Conservation (phyloP, 2,113 vertebrate genomes). For the Percina caprodes region DNA sequence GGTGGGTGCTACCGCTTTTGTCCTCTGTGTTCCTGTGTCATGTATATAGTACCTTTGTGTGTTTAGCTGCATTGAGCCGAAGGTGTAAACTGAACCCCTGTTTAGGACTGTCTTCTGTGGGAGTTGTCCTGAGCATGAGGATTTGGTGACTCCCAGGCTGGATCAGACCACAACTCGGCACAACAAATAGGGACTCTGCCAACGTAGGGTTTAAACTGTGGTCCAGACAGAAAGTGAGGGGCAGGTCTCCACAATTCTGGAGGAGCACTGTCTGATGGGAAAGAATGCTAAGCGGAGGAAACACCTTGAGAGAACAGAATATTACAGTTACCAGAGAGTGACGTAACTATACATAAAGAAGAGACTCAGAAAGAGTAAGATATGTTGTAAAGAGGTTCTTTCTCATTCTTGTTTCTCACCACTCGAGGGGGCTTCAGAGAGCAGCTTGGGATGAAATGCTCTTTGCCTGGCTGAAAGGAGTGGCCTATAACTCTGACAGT, state of each 20-base stretch:
- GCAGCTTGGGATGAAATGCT: slow-evolving; percentile 87
- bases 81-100: slow-evolving; percentile 83
- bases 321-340: neutral
- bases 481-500: slow-evolving; percentile 88
- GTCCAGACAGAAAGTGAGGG: slow-evolving; percentile 86
- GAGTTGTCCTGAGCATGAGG: slow-evolving; percentile 84
- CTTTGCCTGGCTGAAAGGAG: slow-evolving; percentile 81
- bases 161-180: slow-evolving; percentile 86
- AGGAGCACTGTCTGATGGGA: slow-evolving; percentile 87
- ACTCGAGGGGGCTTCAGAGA: slow-evolving; percentile 83
- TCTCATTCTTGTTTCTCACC: slow-evolving; percentile 55
- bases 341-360: neutral
- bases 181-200: slow-evolving; percentile 73
- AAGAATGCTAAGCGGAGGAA: slow-evolving; percentile 83
- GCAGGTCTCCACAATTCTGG: slow-evolving; percentile 83
- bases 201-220: slow-evolving; percentile 57
- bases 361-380: neutral
- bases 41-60: slow-evolving; percentile 85
- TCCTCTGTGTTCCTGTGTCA: neutral
- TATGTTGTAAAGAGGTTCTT: neutral
- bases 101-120: slow-evolving; percentile 72
- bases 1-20: neutral
- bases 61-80: slow-evolving; percentile 87
- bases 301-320: slow-evolving; percentile 81
- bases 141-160: slow-evolving; percentile 88